phyloP scores from a whole-genome alignment of 2,888 invertebrate genomes.

The Lathronympha strigana region DNA sequence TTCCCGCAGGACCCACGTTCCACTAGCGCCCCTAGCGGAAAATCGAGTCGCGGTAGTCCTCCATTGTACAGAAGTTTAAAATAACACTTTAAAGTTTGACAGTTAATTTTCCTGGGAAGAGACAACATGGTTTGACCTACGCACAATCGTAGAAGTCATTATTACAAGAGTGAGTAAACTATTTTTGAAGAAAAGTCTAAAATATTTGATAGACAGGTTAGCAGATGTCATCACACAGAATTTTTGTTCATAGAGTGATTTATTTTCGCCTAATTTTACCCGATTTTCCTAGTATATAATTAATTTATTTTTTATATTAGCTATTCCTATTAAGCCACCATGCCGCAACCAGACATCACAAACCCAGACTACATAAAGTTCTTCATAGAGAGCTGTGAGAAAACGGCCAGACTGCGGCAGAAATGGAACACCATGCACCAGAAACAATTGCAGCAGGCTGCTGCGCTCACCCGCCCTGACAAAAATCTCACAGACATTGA shows the following conservation, averaged over 20 bases:
- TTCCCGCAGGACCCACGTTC: too few species aligned
- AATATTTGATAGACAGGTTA: not conserved
- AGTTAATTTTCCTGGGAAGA: too few species aligned
- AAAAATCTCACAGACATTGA: constrained; percentile 53
- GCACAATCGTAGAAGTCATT: too few species aligned
- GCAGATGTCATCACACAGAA: not conserved
- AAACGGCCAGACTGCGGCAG: constrained; percentile 57
- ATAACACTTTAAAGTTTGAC: too few species aligned
- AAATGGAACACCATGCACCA: constrained; percentile 56
- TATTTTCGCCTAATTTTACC: not conserved
- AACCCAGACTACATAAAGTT: constrained; percentile 60
- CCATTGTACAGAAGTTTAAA: too few species aligned
- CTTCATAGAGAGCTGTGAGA: constrained; percentile 60
- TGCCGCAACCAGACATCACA: constrained; percentile 59
- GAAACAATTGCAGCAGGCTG: constrained; percentile 53
- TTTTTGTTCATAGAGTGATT: not conserved
- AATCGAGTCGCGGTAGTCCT: too few species aligned
- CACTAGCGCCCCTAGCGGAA: too few species aligned
- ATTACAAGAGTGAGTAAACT: too few species aligned
- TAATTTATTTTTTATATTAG: constrained; percentile 10
- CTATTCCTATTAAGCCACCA: constrained; percentile 42
- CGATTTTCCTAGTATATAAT: too few species aligned
- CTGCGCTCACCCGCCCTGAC: constrained; percentile 52
- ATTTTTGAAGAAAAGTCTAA: not conserved
- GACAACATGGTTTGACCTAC: too few species aligned